These are phyloP conservation scores for Acromyrmex heyeri DNA, from an alignment of 1,140 invertebrate genomes.

Conservation along the genomic window DNA sequence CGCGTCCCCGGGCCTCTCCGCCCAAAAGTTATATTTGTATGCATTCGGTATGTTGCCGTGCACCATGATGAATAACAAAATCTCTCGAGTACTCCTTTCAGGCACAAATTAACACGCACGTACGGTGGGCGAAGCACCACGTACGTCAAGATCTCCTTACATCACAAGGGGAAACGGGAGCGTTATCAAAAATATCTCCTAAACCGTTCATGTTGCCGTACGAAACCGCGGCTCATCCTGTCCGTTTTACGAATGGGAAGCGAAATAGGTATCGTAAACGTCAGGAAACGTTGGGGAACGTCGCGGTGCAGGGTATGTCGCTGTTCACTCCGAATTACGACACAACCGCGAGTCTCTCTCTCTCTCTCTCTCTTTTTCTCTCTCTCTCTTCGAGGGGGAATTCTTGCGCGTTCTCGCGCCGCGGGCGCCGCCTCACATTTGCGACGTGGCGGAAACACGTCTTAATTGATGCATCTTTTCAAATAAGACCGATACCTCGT, in stretches of 20 bases:
- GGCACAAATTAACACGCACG: slow-evolving; percentile 38
- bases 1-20: slow-evolving; percentile 87
- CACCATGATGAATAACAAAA: slow-evolving; percentile 87
- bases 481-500: not conserved
- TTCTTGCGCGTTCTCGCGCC: not conserved
- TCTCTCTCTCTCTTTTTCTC: not conserved
- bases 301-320: slow-evolving; percentile 3
- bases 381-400: not conserved
- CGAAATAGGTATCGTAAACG: not conserved
- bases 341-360: not conserved
- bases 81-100: not conserved
- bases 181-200: slow-evolving; percentile 28
- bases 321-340: slow-evolving; percentile 31
- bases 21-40: slow-evolving; percentile 90
- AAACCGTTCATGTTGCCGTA: not conserved
- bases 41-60: slow-evolving; percentile 87
- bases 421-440: not conserved
- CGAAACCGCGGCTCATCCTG: slow-evolving; percentile 16
- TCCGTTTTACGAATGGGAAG: slow-evolving; percentile 6
- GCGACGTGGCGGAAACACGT: not conserved
- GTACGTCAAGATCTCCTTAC: slow-evolving; percentile 31
- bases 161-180: slow-evolving; percentile 2
- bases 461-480: not conserved
- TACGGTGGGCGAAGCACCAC: slow-evolving; percentile 25
- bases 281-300: not conserved